Evolutionary conservation across 2,113 vertebrate species (phyloP).

Genomic region (Chiloscyllium plagiosum): DNA sequence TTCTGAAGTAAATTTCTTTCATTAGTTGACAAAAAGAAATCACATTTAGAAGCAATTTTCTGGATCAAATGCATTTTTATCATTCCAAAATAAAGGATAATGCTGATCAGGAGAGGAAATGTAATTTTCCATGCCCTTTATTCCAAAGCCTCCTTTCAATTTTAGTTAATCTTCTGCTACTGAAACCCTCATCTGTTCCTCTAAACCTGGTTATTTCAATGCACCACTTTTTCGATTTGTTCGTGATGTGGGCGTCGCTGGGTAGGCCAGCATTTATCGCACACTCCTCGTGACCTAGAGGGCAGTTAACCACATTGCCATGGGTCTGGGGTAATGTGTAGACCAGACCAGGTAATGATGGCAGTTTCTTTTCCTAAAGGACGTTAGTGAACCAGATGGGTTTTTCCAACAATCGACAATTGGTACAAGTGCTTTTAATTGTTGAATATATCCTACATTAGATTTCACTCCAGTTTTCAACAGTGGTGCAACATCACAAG

Average conservation of each 20-base stretch:
- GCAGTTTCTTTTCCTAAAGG: too few species aligned
- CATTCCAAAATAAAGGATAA: neutral
- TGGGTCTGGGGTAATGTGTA: too few species aligned
- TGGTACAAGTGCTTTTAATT: neutral
- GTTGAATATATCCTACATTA: neutral
- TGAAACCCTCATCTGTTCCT: neutral
- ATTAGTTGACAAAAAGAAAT: neutral
- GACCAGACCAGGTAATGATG: too few species aligned
- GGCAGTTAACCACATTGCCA: too few species aligned
- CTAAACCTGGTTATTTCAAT: too few species aligned
- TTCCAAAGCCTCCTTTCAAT: neutral
- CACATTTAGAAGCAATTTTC: neutral
- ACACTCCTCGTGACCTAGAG: too few species aligned
- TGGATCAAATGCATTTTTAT: neutral
- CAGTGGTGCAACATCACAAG: too few species aligned
- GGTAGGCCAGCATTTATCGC: too few species aligned
- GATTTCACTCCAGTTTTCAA: neutral
- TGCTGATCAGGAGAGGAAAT: neutral
- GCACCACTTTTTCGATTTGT: too few species aligned
- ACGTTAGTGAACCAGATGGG: too few species aligned
- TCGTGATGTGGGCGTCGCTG: too few species aligned
- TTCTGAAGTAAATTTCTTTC: neutral
- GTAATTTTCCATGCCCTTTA: neutral
- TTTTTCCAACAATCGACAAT: too few species aligned
- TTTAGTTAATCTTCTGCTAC: neutral